Evolutionary conservation across 2,888 invertebrate species (phyloP).

Genomic region (Cremastinae sp.): DNA sequence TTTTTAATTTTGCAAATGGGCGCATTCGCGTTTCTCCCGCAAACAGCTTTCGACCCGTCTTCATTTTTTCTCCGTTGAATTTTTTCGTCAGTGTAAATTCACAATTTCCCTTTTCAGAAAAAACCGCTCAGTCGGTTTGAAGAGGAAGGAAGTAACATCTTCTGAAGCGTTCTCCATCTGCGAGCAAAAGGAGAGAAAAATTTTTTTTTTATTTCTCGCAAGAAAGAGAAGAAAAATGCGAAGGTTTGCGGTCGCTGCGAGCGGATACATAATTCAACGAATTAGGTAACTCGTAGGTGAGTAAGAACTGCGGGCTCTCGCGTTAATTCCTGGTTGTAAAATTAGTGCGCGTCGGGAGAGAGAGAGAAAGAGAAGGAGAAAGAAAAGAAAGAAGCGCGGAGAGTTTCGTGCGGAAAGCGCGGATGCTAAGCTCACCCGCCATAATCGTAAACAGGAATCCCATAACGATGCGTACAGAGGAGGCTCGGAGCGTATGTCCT

Average conservation of each 20-base stretch:
- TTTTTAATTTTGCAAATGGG: too few species aligned
- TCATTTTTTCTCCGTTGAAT: too few species aligned
- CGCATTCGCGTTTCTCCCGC: too few species aligned
- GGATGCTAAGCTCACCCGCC: conserved; percentile 53
- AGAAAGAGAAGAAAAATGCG: conserved; percentile 12
- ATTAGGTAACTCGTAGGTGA: conserved; percentile 59
- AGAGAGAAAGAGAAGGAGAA: background rate
- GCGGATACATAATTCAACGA: conserved; percentile 62
- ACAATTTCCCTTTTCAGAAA: too few species aligned
- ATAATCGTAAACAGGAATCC: conserved; percentile 57
- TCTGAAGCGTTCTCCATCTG: background rate
- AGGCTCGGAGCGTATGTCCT: conserved; percentile 17
- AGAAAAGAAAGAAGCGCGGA: conserved; percentile 17
- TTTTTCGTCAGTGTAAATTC: too few species aligned
- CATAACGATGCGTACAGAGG: conserved; percentile 17
- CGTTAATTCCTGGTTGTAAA: conserved; percentile 59
- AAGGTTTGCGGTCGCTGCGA: conserved; percentile 29
- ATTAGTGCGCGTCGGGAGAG: conserved; percentile 48
- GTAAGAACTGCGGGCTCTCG: conserved; percentile 43
- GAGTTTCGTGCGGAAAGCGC: conserved; percentile 59
- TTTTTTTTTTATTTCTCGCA: conserved; percentile 22
- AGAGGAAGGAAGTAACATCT: background rate
- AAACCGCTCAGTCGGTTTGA: background rate
- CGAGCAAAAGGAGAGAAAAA: conserved; percentile 7
- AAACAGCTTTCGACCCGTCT: too few species aligned